Evolutionary conservation across 2,888 invertebrate species (phyloP).

Genomic region (Parnassius smintheus): DNA sequence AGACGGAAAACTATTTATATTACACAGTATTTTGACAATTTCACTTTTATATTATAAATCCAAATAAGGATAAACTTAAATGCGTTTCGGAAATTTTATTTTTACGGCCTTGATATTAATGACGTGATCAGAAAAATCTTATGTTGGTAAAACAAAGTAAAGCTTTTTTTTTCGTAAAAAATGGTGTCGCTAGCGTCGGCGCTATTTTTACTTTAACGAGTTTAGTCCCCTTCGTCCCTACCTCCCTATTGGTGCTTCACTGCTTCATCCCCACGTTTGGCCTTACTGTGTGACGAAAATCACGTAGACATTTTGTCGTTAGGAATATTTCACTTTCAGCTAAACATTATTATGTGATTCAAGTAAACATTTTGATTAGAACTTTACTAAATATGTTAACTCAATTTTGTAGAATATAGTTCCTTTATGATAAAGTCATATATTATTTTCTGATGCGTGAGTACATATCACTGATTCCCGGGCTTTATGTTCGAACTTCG

Average conservation of each 20-base stretch:
- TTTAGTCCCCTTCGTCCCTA: constrained; percentile 60
- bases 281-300: constrained; percentile 30
- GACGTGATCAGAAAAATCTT: not conserved
- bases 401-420: too few relatives aligned
- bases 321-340: not conserved
- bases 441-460: too few relatives aligned
- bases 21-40: constrained; percentile 4
- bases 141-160: constrained; percentile 36
- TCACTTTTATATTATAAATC: not conserved
- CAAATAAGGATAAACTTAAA: not conserved
- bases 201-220: constrained; percentile 77
- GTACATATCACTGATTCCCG: too few relatives aligned
- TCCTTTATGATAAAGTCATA: too few relatives aligned
- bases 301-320: constrained; percentile 33
- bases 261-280: constrained; percentile 38
- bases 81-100: constrained; percentile 6
- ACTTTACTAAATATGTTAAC: too few relatives aligned
- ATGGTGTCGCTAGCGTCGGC: constrained; percentile 50
- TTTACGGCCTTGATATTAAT: constrained; percentile 5
- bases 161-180: constrained; percentile 31
- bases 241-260: constrained; percentile 45
- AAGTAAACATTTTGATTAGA: constrained; percentile 5
- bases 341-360: not conserved
- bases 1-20: constrained; percentile 46
- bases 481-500: too few relatives aligned